These are phyloP conservation scores for Archips xylosteana DNA, from an alignment of 2,888 invertebrate species.

Conservation along the genomic window DNA sequence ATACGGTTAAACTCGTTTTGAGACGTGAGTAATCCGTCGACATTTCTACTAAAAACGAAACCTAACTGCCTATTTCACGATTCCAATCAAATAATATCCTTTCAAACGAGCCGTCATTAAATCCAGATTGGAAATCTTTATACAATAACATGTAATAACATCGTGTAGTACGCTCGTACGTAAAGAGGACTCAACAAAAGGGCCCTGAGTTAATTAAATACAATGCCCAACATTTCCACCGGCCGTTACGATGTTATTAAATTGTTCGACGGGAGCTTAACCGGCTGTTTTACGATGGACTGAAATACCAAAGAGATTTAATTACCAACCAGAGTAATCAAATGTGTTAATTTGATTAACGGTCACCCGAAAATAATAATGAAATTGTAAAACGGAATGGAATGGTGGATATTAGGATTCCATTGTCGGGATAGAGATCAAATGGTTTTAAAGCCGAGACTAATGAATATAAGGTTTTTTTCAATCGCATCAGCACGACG, in stretches of 20 bases:
- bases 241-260: slow-evolving; percentile 83
- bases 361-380: slow-evolving; percentile 40
- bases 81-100: background rate
- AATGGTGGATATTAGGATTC: slow-evolving; percentile 25
- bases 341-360: slow-evolving; percentile 53
- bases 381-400: slow-evolving; percentile 29
- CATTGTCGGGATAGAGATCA: slow-evolving; percentile 7
- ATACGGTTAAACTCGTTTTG: too few species aligned
- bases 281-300: slow-evolving; percentile 74
- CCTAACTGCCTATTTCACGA: background rate
- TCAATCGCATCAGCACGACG: background rate
- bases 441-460: background rate
- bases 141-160: slow-evolving; percentile 75
- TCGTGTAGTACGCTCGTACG: slow-evolving; percentile 43
- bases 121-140: slow-evolving; percentile 50
- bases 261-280: slow-evolving; percentile 77
- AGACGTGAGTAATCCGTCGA: too few species aligned
- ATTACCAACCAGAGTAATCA: slow-evolving; percentile 52
- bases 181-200: slow-evolving; percentile 68
- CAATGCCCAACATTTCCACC: slow-evolving; percentile 71
- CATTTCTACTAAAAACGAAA: background rate
- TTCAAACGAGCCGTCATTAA: background rate
- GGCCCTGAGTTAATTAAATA: slow-evolving; percentile 79
- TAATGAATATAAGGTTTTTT: background rate
- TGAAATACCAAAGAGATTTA: slow-evolving; percentile 70